A percentile compares a stretch with the other conserved stretches of the same genome.
Conservation (phyloP, 2,888 invertebrate genomes). For the Hemicrepidius hirtus region DNA sequence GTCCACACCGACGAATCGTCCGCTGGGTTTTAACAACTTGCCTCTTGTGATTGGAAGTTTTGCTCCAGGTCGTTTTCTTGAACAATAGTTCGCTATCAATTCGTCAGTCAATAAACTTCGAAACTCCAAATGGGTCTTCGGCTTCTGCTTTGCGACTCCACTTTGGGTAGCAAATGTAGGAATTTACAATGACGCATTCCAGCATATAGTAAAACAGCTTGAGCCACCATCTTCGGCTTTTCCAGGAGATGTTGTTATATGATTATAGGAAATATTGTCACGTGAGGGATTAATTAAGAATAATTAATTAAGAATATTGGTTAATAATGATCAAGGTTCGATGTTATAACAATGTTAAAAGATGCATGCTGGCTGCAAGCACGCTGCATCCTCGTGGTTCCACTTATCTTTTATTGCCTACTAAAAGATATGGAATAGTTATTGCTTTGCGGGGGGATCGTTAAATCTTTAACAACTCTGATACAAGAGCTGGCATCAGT, state of each 20-base stretch:
- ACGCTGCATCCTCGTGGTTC: too few relatives aligned
- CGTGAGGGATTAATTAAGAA: too few relatives aligned
- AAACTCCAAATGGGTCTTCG: neutral
- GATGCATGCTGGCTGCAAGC: too few relatives aligned
- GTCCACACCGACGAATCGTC: neutral
- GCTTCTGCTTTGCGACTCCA: neutral
- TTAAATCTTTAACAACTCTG: too few relatives aligned
- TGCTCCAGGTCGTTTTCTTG: neutral
- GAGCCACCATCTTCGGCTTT: constrained; percentile 22
- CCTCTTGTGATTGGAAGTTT: neutral
- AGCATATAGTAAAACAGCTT: constrained; percentile 11
- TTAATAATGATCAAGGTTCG: too few relatives aligned
- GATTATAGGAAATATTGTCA: too few relatives aligned
- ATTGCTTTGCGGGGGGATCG: too few relatives aligned
- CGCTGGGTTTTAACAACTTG: neutral
- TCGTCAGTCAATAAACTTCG: neutral
- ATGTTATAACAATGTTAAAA: too few relatives aligned
- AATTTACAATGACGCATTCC: constrained; percentile 7
- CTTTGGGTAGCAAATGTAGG: constrained; percentile 2
- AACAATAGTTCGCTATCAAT: neutral
- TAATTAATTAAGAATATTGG: too few relatives aligned
- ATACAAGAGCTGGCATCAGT: too few relatives aligned
- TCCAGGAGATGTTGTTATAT: constrained; percentile 4
- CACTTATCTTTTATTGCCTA: too few relatives aligned
- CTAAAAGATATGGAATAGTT: too few relatives aligned